Percentiles rank a stretch among this genome's conserved stretches.
Conservation (phyloP, 2,797 vertebrate species). For the Numenius phaeopus region DNA sequence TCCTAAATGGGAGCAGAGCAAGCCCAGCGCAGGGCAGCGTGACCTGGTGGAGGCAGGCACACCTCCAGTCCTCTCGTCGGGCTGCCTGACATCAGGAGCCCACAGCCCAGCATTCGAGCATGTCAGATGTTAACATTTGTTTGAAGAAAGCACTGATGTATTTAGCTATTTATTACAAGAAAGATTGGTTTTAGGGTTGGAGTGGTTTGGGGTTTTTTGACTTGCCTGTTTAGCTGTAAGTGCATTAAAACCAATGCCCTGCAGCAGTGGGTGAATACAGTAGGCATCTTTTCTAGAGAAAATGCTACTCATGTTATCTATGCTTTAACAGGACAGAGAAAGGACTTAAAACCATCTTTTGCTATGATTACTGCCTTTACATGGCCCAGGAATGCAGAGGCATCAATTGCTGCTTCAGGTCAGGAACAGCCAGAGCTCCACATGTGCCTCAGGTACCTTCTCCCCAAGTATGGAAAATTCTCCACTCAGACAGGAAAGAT, state of each 20-base stretch:
- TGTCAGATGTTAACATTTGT: background rate
- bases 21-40: background rate
- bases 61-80: background rate
- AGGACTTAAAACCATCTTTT: background rate
- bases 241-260: background rate
- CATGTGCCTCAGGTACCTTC: background rate
- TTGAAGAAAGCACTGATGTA: background rate
- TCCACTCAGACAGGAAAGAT: background rate
- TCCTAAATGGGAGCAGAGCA: background rate
- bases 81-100: background rate
- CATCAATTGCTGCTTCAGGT: background rate
- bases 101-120: background rate
- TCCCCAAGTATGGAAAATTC: background rate
- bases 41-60: rapidly evolving
- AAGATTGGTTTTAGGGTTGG: rapidly evolving
- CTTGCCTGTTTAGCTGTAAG: background rate
- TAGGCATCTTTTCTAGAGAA: background rate
- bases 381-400: background rate
- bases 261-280: background rate
- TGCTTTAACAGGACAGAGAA: background rate
- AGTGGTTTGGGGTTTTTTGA: background rate
- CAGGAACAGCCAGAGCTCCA: background rate
- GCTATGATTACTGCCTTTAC: background rate
- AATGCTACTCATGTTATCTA: background rate
- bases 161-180: background rate